These are phyloP conservation scores for Ladona fulva DNA, from an alignment of 1,140 invertebrate genomes.

Conservation along the genomic window DNA sequence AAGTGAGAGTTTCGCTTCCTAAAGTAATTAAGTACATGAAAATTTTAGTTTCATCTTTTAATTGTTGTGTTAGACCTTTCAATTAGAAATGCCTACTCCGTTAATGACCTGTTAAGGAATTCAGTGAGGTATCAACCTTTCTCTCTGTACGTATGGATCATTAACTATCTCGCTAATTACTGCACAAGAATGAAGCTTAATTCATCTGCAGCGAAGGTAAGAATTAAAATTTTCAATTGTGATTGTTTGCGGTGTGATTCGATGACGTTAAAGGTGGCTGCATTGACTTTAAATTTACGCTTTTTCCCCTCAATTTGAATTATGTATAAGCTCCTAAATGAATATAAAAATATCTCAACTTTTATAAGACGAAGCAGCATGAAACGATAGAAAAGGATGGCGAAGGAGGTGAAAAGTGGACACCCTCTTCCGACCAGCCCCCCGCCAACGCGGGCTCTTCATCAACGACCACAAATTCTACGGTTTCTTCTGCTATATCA, in stretches of 20 bases:
- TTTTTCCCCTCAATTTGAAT: too few species aligned
- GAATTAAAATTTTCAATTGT: neutral
- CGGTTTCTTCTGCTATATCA: conserved; percentile 2
- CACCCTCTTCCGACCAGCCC: neutral
- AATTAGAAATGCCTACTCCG: too few species aligned
- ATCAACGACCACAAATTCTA: neutral
- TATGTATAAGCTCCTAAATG: too few species aligned
- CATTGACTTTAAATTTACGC: too few species aligned
- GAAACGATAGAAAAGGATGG: neutral
- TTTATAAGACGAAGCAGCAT: neutral
- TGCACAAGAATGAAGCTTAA: neutral
- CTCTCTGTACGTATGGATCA: neutral
- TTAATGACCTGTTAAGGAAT: neutral
- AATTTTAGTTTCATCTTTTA: too few species aligned
- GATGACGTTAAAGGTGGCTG: too few species aligned
- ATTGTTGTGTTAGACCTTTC: too few species aligned
- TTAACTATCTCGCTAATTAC: neutral
- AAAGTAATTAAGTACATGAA: too few species aligned
- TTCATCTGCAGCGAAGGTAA: neutral
- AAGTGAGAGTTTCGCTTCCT: too few species aligned
- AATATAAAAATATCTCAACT: too few species aligned
- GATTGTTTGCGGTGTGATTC: too few species aligned
- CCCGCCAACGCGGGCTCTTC: neutral
- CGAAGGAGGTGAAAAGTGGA: neutral
- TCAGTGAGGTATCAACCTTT: neutral